A percentile compares a stretch with the other conserved stretches of the same genome.
Conservation (phyloP, 2,797 vertebrate species). For the Danio albolineatus region DNA sequence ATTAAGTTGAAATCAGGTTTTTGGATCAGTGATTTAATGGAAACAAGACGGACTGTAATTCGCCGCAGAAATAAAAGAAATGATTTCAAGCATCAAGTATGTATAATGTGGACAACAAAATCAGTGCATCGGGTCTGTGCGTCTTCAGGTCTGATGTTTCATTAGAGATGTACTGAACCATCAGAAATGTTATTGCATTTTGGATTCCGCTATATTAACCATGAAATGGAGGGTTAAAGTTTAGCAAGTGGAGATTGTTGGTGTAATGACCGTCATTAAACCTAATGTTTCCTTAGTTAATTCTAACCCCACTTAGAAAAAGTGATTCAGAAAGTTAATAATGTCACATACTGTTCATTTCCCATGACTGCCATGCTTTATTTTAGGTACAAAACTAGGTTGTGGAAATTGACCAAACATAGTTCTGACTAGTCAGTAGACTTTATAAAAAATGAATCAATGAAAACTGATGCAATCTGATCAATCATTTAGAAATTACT, state of each 20-base stretch:
- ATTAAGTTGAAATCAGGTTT: slow-evolving; percentile 9
- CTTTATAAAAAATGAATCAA: too few relatives aligned
- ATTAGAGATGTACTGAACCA: slow-evolving; percentile 40
- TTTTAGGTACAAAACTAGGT: too few relatives aligned
- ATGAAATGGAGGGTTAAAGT: slow-evolving; percentile 19
- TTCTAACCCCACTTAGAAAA: background rate
- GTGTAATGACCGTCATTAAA: slow-evolving; percentile 18
- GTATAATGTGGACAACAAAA: background rate
- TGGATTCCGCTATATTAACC: slow-evolving; percentile 6
- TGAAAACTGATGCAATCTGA: too few relatives aligned
- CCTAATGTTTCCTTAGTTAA: background rate
- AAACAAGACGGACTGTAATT: slow-evolving; percentile 17
- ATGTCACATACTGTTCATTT: background rate
- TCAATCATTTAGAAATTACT: too few relatives aligned
- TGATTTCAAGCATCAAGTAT: slow-evolving; percentile 8
- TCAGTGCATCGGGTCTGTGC: background rate
- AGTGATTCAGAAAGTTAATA: background rate
- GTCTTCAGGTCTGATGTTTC: background rate
- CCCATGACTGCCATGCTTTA: too few relatives aligned
- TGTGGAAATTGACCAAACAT: too few relatives aligned
- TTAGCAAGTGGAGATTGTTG: background rate
- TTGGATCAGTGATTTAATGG: slow-evolving; percentile 21
- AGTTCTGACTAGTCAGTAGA: too few relatives aligned
- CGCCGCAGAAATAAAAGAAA: background rate
- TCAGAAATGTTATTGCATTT: slow-evolving; percentile 37